phyloP scores from a whole-genome alignment of 2,113 vertebrate species.

The Petaurus breviceps region DNA sequence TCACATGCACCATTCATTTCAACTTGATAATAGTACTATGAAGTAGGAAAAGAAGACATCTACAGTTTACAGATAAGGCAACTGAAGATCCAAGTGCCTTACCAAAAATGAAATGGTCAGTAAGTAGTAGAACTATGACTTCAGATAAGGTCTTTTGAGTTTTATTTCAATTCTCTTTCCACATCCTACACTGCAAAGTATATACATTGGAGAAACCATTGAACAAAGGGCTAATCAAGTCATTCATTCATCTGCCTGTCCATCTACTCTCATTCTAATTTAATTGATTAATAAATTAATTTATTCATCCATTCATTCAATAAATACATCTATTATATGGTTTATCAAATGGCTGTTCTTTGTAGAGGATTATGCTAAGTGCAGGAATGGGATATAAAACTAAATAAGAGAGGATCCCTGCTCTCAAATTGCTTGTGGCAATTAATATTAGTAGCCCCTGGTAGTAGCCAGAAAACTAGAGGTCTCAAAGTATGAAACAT shows the following conservation, averaged over 20 bases:
- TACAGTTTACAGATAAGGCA: not conserved
- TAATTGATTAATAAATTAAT: not conserved
- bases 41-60: not conserved
- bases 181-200: not conserved
- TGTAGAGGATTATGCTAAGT: not conserved
- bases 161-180: not conserved
- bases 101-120: not conserved
- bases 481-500: not conserved
- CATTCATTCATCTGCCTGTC: not conserved
- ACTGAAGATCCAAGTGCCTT: not conserved
- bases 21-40: not conserved
- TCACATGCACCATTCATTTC: not conserved
- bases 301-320: constrained; percentile 26
- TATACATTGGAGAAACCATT: not conserved
- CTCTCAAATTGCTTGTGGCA: not conserved
- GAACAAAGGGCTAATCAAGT: not conserved
- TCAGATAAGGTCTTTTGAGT: not conserved
- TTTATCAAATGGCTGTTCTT: not conserved
- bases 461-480: not conserved
- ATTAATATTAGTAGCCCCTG: not conserved
- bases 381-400: not conserved
- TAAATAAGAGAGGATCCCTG: not conserved
- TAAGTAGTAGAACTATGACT: not conserved
- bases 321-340: not conserved
- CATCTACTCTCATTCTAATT: constrained; percentile 21